Evolutionary conservation across 2,113 vertebrate genomes (phyloP), one percentile per base, ranked within the genome.

Genomic region (Gavia stellata): DNA sequence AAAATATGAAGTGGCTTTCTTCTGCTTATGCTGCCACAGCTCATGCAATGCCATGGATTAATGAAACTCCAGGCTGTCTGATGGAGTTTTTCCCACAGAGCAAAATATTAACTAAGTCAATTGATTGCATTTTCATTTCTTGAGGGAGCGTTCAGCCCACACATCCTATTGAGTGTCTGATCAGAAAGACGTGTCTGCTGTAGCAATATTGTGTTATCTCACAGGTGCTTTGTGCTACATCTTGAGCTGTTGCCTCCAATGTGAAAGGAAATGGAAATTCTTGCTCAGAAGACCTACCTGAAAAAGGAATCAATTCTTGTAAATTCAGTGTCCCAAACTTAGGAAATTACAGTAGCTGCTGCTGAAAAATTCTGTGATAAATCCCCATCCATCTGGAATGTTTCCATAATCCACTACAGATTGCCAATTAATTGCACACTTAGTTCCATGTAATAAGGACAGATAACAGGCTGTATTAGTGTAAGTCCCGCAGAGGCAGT

Each of bases 341-440:
- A 82, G 86, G 70, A 87, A 94, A 78, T 88, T 82, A 79, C 53
- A 92, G 56, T 67, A 28, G 52, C 83, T 94, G 62, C 84, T 90
- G 53, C 70, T 86, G 84, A 59, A 92, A 89, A 95, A 79, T 18
- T 23, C 74, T 80, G n/a, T 68, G 81, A 91, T 75, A 89, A 96
- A 86, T 38, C 70, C 73, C 38, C 42, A n/a, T 94, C 94, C 89
- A 59, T 88, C 92, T 96, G 91, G 86, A 94, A 89, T 1, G 11
- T 59, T 97, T 95, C 80, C 89, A 66, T 96, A 92, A 97, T 75
- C 94, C 96, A 86, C 91, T 73, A 7, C 87, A 92, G 91, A 94
- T 58, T 91, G 89, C 74, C 91, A 96, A 94, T 94, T 97, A 95
- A 95, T 92, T 94, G 78, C 87, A 74, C 61, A 56, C 59, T 92